These are phyloP conservation scores for Copsychus sechellarum DNA, from an alignment of 2,113 vertebrate genomes.

Conservation along the genomic window DNA sequence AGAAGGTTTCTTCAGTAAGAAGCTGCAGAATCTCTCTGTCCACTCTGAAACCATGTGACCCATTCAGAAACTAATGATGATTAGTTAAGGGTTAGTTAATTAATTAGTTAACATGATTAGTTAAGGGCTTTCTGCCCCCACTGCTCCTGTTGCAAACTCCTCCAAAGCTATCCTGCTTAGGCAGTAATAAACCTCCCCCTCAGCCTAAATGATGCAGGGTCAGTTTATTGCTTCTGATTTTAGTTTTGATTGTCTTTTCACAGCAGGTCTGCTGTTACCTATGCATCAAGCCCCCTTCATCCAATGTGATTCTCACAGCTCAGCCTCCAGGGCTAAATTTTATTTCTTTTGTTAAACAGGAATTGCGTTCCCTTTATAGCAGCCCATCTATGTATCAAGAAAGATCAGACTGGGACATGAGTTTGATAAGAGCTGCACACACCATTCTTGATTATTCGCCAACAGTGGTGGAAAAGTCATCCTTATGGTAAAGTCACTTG, in stretches of 20 bases:
- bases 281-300: rapidly evolving
- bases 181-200: background rate
- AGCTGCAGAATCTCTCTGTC: background rate
- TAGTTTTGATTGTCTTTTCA: background rate
- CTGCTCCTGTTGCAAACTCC: background rate
- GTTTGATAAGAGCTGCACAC: background rate
- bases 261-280: background rate
- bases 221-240: background rate
- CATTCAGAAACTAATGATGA: background rate
- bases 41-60: background rate
- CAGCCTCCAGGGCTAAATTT: background rate
- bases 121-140: background rate
- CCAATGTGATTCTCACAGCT: background rate
- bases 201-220: background rate
- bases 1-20: too few relatives aligned
- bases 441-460: rapidly evolving
- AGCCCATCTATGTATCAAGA: background rate
- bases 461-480: background rate
- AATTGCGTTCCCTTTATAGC: background rate
- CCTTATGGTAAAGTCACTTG: background rate
- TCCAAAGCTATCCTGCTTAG: background rate
- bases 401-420: background rate
- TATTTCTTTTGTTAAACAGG: background rate
- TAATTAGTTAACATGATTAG: background rate
- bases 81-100: background rate